A percentile compares a stretch with the other conserved stretches of the same genome.
Evolutionary conservation across 2,113 vertebrate species (phyloP).

Genomic region (Nibea albiflora): DNA sequence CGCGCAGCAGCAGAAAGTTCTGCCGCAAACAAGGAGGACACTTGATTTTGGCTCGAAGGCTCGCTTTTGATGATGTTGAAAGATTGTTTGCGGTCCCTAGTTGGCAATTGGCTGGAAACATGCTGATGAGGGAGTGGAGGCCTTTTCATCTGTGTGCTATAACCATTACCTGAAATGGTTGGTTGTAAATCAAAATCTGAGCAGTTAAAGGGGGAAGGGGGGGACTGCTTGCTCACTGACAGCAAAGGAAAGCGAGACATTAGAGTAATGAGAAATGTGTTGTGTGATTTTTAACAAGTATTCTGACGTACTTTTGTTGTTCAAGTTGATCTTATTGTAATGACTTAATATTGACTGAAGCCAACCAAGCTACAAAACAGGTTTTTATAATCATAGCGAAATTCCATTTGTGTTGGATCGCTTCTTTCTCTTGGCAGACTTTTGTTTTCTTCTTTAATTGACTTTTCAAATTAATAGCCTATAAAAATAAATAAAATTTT

Average conservation of each 20-base stretch:
- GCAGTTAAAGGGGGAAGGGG: background rate
- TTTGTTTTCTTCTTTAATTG: background rate
- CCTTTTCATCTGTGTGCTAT: conserved; percentile 56
- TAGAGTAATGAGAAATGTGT: conserved; percentile 24
- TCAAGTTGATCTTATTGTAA: background rate
- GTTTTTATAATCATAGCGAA: background rate
- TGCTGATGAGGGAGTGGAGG: conserved; percentile 50
- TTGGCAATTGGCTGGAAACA: conserved; percentile 54
- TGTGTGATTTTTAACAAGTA: background rate
- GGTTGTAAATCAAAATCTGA: conserved; percentile 52
- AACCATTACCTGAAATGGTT: conserved; percentile 49
- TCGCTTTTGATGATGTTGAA: conserved; percentile 59
- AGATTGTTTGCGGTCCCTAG: conserved; percentile 41
- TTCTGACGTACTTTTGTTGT: background rate
- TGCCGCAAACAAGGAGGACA: conserved; percentile 30
- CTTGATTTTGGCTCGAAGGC: conserved; percentile 52
- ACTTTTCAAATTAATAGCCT: background rate
- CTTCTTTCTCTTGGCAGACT: background rate
- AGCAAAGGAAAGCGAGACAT: conserved; percentile 6
- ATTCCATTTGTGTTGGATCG: conserved; percentile 2
- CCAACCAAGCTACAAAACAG: background rate
- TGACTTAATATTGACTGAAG: background rate
- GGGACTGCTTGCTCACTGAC: conserved; percentile 1
- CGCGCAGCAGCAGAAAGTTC: conserved; percentile 38
- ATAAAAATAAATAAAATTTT: background rate